Evolutionary conservation across 2,797 vertebrate species (phyloP), one percentile per base, ranked within the genome.

Genomic region (Chlorospingus flavigularis): DNA sequence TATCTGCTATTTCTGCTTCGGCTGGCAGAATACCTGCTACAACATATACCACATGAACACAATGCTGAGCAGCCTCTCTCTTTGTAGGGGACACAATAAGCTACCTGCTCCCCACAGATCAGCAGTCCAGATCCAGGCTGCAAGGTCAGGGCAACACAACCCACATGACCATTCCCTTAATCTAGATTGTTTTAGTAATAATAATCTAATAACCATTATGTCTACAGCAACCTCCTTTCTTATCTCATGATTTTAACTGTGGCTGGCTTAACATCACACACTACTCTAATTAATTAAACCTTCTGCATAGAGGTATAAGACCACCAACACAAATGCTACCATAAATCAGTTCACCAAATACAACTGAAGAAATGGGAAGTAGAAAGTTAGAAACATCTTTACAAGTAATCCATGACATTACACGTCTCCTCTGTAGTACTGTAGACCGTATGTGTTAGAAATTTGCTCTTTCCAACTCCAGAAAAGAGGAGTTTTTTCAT

Each of bases 11-110:
- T 90, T 12, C 45, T 71, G 48, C n/a, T 73, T 63, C 54, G 40
- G 33, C 40, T 93, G 17, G 26, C 42, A 70, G 35, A 78, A 81
- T 31, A 25, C 26, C 42, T 89, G 31, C 21, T 71, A 21, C 72
- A 80, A 40, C 4, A 33, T 1, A 1, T 7, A 60, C 10, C 40
- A 35, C 13, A 25, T 1, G 0, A 87, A 63, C 13, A 40, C 3
- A 77, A 5, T 7, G 13, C 57, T 60, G 68, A 81, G 42, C n/a
- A 92, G 11, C 1, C 1, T 19, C 31, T 62, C 17, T 54, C 26
- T 58, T 24, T 30, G 20, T 10, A 43, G 42, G 31, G 14, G 13
- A 45, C 3, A 10, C 31, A 40, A n/a, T n/a, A 66, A 88, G 8
- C 33, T 50, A 17, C 31, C 23, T 4, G 1, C 6, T 20, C 11